Evolutionary conservation across 92 coral and sea anemone genomes (phyloP).

Genomic region (Bergia puertoricense): DNA sequence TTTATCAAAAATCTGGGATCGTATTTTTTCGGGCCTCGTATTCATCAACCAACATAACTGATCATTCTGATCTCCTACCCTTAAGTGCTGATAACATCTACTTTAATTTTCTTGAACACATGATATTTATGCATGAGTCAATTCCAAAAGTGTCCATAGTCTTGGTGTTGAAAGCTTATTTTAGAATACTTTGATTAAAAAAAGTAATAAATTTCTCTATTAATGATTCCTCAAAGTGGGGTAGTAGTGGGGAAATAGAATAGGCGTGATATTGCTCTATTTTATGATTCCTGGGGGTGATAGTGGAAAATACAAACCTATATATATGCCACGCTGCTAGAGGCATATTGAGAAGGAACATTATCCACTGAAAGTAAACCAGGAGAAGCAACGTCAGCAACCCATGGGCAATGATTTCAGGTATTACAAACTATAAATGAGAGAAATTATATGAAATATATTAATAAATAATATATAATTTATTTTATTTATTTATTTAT

Average conservation of each 20-base stretch:
- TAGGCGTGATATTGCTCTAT: background rate
- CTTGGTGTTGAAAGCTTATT: too few relatives aligned
- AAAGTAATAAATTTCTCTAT: background rate
- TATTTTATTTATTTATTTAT: background rate
- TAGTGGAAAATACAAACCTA: slow-evolving; percentile 58
- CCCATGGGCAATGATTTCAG: slow-evolving; percentile 93
- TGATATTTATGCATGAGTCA: too few relatives aligned
- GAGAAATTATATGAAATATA: background rate
- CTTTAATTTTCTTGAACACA: too few relatives aligned
- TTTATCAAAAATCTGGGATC: too few relatives aligned
- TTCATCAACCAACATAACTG: too few relatives aligned
- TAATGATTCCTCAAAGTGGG: background rate
- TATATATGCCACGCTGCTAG: slow-evolving; percentile 84
- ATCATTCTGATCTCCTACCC: too few relatives aligned
- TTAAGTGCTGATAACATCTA: too few relatives aligned
- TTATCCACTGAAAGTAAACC: slow-evolving; percentile 87
- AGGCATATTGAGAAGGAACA: slow-evolving; percentile 80
- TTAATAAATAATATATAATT: background rate
- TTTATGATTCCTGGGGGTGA: background rate
- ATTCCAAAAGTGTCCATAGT: too few relatives aligned
- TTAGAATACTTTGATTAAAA: background rate
- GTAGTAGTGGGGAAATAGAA: background rate
- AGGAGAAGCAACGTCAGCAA: slow-evolving; percentile 74
- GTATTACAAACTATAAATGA: slow-evolving; percentile 82
- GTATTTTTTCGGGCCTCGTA: too few relatives aligned